Evolutionary conservation across 2,113 vertebrate genomes (phyloP), one percentile per base, ranked within the genome.

Genomic region (Chaetura pelagica): DNA sequence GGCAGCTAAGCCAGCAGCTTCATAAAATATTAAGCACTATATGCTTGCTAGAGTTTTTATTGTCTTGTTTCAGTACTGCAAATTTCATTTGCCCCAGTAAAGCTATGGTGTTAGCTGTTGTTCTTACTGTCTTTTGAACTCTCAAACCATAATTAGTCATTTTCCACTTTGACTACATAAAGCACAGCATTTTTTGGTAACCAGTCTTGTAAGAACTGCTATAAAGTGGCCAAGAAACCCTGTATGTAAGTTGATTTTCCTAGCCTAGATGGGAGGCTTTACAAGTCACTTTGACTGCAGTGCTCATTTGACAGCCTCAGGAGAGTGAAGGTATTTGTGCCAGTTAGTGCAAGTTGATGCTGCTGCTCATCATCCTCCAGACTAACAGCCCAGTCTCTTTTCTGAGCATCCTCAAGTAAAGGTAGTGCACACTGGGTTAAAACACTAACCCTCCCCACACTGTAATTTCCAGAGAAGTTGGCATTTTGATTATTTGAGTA

Each of bases 381-480:
- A 49, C 9, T 3, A 23, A 30, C 22, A 63, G 42, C 48, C 26
- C 30, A 4, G 42, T 68, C 40, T 51, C 30, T 24, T 57, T 51
- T 34, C 32, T 40, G 7, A 20, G 57, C 9, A 12, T 54, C 30
- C 20, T 58, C 8, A 16, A 32, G 4, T 58, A 23, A 66, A 51
- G 35, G 12, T 18, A 12, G 6, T 4, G 30, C 34, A 32, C 27
- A 2, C 5, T 21, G 46, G 5, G 18, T 69, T 61, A 52, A 71
- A 85, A 18, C 14, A 63, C 3, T 44, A 7, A 30, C 44, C n/a
- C 6, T 0, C 4, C 6, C 7, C 24, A 1, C 22, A 14, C 35
- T 24, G 49, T 49, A 38, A 15, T 49, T 91, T 61, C 67, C n/a
- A 35, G 22, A 32, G 12, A 30, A 40, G 26, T 16, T 62, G 14